Evolutionary conservation across 2,113 vertebrate species (phyloP).

Genomic region (Callocephalon fimbriatum): DNA sequence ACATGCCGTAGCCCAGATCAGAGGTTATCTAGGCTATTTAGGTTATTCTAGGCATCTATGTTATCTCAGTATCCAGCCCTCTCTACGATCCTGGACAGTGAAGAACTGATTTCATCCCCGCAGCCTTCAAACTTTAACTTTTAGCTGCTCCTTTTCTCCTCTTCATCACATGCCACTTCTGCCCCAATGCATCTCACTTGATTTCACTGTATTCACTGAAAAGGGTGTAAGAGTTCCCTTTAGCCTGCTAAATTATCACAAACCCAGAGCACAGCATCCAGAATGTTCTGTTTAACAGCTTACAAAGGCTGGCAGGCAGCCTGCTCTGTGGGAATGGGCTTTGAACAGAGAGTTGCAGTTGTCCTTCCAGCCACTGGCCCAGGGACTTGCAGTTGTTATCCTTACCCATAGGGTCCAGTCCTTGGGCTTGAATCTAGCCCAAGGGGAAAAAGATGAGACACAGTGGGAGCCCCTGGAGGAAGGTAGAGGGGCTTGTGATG

Average conservation of each 20-base stretch:
- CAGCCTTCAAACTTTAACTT: background rate
- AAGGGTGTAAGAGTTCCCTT: background rate
- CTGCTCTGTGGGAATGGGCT: background rate
- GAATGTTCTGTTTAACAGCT: background rate
- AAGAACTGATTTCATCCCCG: background rate
- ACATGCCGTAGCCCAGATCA: background rate
- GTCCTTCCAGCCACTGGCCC: background rate
- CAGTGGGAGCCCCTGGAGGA: background rate
- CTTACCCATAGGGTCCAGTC: background rate
- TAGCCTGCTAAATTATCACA: background rate
- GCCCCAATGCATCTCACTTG: rapidly evolving
- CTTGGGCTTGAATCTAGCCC: background rate
- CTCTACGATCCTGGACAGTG: background rate
- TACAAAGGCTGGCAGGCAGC: background rate
- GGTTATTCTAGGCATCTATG: background rate
- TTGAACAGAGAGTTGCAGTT: background rate
- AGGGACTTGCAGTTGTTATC: background rate
- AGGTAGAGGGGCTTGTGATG: background rate
- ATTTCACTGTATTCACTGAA: background rate
- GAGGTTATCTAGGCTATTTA: constrained; percentile 44
- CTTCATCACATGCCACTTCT: background rate
- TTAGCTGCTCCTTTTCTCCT: background rate
- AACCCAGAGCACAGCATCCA: background rate
- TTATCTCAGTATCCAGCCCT: background rate
- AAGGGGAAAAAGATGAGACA: background rate